Evolutionary conservation across 2,113 vertebrate genomes (phyloP).

Genomic region (Calidris pugnax): DNA sequence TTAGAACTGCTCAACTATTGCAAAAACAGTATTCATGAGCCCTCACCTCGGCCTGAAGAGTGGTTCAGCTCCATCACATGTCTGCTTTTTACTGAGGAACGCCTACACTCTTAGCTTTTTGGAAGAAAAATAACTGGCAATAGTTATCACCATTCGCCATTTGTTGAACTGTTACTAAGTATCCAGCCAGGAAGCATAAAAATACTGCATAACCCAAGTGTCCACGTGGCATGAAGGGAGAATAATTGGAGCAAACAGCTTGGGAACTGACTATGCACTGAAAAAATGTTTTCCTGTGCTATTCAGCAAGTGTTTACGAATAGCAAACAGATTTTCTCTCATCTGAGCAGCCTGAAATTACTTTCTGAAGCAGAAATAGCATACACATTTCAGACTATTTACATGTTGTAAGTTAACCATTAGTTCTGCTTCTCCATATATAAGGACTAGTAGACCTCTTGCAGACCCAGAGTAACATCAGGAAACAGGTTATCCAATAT

Average conservation of each 20-base stretch:
- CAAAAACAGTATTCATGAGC: neutral
- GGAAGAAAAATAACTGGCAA: neutral
- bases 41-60: neutral
- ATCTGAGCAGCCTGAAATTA: neutral
- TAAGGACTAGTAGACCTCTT: neutral
- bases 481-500: neutral
- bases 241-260: slow-evolving; percentile 19
- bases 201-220: neutral
- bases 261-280: neutral
- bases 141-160: neutral
- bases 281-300: slow-evolving; percentile 21
- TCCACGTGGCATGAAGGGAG: neutral
- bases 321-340: slow-evolving; percentile 35
- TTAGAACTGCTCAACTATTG: neutral
- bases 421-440: neutral
- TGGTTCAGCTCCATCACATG: neutral
- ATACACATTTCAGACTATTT: neutral
- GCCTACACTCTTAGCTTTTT: neutral
- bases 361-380: neutral
- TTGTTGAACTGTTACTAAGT: neutral
- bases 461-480: neutral
- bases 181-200: neutral
- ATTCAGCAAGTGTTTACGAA: neutral
- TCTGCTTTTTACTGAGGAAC: neutral
- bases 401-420: neutral